phyloP scores from a whole-genome alignment of 2,113 vertebrate genomes.

The Orycteropus afer region DNA sequence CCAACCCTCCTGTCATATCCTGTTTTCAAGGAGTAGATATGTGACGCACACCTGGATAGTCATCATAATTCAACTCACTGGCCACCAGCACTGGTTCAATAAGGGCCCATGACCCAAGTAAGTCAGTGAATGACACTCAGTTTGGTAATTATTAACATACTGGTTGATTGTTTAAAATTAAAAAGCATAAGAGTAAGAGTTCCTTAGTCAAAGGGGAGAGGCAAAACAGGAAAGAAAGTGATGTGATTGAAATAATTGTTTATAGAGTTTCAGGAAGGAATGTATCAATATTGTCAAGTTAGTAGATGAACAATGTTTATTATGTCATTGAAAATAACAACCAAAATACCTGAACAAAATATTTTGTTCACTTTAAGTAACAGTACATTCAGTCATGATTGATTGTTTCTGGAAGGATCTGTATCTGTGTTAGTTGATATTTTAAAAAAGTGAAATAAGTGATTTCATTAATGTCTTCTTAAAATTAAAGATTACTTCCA shows the following conservation, averaged over 20 bases:
- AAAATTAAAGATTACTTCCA: constrained; percentile 53
- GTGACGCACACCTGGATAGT: neutral
- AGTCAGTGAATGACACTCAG: neutral
- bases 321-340: constrained; percentile 19
- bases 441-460: constrained; percentile 33
- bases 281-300: neutral
- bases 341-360: constrained; percentile 30
- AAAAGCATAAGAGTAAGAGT: neutral
- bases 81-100: neutral
- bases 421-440: constrained; percentile 25
- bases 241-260: neutral
- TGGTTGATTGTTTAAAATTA: neutral
- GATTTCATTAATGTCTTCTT: constrained; percentile 64
- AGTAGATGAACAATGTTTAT: neutral
- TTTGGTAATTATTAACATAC: neutral
- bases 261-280: constrained; percentile 33
- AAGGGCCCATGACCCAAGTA: neutral
- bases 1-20: neutral
- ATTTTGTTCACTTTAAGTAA: constrained; percentile 39
- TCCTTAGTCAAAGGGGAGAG: neutral
- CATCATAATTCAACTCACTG: neutral
- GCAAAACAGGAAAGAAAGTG: neutral
- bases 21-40: neutral
- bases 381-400: constrained; percentile 4
- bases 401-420: neutral